Evolutionary conservation across 2,797 vertebrate genomes (phyloP).

Genomic region (Psittacula echo): DNA sequence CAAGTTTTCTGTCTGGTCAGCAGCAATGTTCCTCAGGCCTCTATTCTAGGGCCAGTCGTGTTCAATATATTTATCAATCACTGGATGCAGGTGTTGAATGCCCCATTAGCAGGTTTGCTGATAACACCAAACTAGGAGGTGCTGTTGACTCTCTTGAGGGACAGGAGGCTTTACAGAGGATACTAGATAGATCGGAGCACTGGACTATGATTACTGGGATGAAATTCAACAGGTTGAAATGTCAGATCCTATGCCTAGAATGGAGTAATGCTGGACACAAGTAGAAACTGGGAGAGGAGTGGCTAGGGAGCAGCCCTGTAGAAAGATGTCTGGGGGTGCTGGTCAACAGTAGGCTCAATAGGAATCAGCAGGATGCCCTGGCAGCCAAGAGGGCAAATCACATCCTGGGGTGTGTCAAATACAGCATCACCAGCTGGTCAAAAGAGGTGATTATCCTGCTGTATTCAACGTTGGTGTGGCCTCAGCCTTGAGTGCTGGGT

Average conservation of each 20-base stretch:
- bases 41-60: not conserved
- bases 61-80: fast-evolving
- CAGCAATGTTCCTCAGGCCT: not conserved
- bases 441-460: not conserved
- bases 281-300: not conserved
- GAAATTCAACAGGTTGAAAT: not conserved
- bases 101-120: not conserved
- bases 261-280: not conserved
- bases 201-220: not conserved
- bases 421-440: not conserved
- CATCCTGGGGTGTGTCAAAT: no score
- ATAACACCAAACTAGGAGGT: not conserved
- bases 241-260: not conserved
- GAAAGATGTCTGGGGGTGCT: not conserved
- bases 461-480: not conserved
- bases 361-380: not conserved
- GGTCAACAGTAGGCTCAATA: not conserved
- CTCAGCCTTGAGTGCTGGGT: not conserved
- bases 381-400: not conserved
- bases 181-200: not conserved
- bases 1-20: not conserved
- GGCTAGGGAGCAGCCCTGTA: no score
- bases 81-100: not conserved
- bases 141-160: not conserved
- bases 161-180: not conserved